phyloP scores from a whole-genome alignment of 2,797 vertebrate species.

The Danio aesculapii region DNA sequence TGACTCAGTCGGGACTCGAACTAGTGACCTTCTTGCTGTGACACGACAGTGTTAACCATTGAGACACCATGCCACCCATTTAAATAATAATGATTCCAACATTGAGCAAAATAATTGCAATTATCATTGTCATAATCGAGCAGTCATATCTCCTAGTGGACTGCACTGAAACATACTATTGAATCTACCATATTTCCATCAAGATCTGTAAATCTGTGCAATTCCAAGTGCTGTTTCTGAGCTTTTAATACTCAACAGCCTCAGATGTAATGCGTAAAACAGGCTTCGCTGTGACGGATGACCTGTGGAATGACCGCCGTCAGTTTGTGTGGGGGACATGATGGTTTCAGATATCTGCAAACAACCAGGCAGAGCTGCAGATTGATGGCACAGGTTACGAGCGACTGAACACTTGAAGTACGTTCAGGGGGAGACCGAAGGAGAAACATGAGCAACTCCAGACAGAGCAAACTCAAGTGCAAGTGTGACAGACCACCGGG shows the following conservation, averaged over 20 bases:
- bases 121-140: no score
- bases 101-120: no score
- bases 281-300: conserved; percentile 22
- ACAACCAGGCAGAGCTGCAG: conserved; percentile 3
- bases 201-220: background rate
- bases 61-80: no score
- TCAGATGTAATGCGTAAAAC: conserved; percentile 25
- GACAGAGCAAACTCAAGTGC: conserved; percentile 31
- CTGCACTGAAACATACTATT: background rate
- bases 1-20: no score
- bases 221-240: background rate
- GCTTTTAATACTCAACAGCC: background rate
- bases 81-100: no score
- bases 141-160: background rate
- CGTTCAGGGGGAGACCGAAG: background rate
- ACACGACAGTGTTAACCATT: no score
- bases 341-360: conserved; percentile 42
- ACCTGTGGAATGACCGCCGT: conserved; percentile 47
- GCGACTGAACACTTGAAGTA: background rate
- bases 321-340: conserved; percentile 27
- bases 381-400: conserved; percentile 21
- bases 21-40: no score
- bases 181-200: background rate
- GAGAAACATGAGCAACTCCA: conserved; percentile 26
- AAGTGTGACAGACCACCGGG: conserved; percentile 25